These are phyloP conservation scores for Erannis defoliaria DNA, from an alignment of 2,888 invertebrate species.

Conservation along the genomic window DNA sequence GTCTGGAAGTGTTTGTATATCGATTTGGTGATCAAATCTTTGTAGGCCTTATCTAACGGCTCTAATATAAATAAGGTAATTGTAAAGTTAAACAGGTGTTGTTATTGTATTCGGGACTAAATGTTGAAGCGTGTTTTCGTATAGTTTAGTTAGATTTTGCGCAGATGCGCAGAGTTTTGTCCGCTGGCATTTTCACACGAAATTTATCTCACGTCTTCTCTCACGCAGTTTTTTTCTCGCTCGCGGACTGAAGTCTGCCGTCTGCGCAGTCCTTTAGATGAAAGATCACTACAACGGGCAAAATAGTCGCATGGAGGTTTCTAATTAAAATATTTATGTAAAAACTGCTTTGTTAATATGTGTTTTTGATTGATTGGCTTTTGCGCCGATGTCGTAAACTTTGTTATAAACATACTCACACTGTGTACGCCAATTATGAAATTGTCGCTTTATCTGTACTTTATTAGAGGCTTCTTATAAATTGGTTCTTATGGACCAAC, in stretches of 20 bases:
- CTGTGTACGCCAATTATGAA: background rate
- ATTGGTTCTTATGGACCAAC: background rate
- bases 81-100: conserved; percentile 34
- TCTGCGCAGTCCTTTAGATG: conserved; percentile 18
- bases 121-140: conserved; percentile 25
- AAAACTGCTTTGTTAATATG: conserved; percentile 7
- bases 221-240: background rate
- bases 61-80: conserved; percentile 41
- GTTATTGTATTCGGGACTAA: conserved; percentile 31
- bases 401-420: background rate
- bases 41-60: conserved; percentile 35
- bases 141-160: conserved; percentile 3
- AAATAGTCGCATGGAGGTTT: conserved; percentile 4
- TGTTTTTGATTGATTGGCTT: conserved; percentile 6
- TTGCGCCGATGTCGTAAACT: background rate
- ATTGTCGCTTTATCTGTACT: background rate
- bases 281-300: conserved; percentile 37
- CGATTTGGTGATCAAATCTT: conserved; percentile 46
- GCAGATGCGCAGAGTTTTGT: background rate
- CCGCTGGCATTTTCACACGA: background rate
- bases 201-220: background rate
- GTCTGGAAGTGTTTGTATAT: background rate
- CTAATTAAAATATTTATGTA: conserved; percentile 1
- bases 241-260: background rate
- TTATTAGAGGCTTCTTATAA: background rate